These are phyloP conservation scores for Tetanocera ferruginea DNA, from an alignment of 2,888 invertebrate species.

Conservation along the genomic window DNA sequence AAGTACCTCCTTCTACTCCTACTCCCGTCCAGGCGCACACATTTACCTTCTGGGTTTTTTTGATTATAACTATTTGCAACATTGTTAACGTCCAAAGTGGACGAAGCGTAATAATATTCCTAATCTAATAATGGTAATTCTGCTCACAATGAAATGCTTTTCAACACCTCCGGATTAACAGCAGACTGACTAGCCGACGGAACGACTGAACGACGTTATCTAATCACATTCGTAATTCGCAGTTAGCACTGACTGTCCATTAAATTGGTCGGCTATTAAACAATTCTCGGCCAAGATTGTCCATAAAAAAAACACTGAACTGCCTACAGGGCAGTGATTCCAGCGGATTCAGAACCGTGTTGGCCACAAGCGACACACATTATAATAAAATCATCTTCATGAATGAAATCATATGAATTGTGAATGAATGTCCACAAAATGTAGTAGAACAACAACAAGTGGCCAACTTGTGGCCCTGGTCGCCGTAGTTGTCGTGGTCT, in stretches of 20 bases:
- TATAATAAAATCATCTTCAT: slow-evolving; percentile 64
- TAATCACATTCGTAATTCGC: slow-evolving; percentile 55
- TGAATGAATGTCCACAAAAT: slow-evolving; percentile 53
- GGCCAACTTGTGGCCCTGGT: slow-evolving; percentile 32
- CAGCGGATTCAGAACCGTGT: background rate
- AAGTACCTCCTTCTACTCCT: slow-evolving; percentile 5
- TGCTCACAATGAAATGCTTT: slow-evolving; percentile 56
- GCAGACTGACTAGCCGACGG: background rate
- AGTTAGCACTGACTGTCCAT: slow-evolving; percentile 40
- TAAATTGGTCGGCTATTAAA: slow-evolving; percentile 22
- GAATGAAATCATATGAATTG: slow-evolving; percentile 65
- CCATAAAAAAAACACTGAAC: background rate
- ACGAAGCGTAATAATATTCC: slow-evolving; percentile 36
- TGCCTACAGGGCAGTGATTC: background rate
- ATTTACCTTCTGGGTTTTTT: background rate
- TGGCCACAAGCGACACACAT: slow-evolving; percentile 38
- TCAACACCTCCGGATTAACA: slow-evolving; percentile 57
- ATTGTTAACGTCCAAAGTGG: background rate
- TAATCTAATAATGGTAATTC: slow-evolving; percentile 64
- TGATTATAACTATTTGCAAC: slow-evolving; percentile 27
- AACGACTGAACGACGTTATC: slow-evolving; percentile 50
- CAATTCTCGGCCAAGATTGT: slow-evolving; percentile 45
- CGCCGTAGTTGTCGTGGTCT: slow-evolving; percentile 3
- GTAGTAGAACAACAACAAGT: slow-evolving; percentile 49
- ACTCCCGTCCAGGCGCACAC: background rate